phyloP scores from a whole-genome alignment of 2,797 vertebrate species.

The Pagetopsis macropterus region DNA sequence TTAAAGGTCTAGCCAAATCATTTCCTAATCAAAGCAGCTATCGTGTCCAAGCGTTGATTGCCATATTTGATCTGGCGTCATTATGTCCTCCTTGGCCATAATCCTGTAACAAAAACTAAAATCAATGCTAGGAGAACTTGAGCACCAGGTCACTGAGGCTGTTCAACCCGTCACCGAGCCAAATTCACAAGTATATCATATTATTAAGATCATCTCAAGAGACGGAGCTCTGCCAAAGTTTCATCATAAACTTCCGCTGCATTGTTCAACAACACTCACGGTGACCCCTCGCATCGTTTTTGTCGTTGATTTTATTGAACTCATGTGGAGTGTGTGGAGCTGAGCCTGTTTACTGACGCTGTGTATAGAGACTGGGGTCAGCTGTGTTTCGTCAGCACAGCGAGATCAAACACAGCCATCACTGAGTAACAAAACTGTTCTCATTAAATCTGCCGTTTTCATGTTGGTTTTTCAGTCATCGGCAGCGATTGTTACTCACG shows the following conservation, averaged over 20 bases:
- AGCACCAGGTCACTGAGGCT: background rate
- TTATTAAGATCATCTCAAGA: conserved; percentile 39
- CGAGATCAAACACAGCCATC: conserved; percentile 66
- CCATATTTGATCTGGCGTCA: conserved; percentile 51
- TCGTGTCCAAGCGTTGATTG: conserved; percentile 45
- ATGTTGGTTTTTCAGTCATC: conserved; percentile 24
- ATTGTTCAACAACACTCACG: conserved; percentile 17
- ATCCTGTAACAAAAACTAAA: conserved; percentile 10
- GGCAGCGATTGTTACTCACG: conserved; percentile 43
- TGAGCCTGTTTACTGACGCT: conserved; percentile 49
- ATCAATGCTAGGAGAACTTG: background rate
- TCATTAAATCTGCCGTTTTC: conserved; percentile 65
- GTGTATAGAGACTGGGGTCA: conserved; percentile 66
- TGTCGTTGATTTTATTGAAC: conserved; percentile 42
- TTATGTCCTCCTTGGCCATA: conserved; percentile 25
- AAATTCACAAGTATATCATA: conserved; percentile 25
- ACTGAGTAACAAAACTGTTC: conserved; percentile 70
- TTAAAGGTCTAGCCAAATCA: conserved; percentile 36
- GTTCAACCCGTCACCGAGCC: background rate
- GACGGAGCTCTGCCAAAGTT: conserved; percentile 31
- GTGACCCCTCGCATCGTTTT: conserved; percentile 1
- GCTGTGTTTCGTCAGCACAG: conserved; percentile 64
- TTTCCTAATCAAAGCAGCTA: conserved; percentile 44
- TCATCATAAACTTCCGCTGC: conserved; percentile 27
- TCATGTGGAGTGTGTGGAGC: conserved; percentile 32